phyloP scores from a whole-genome alignment of 2,888 invertebrate genomes.

The Podotricha telesiphe region DNA sequence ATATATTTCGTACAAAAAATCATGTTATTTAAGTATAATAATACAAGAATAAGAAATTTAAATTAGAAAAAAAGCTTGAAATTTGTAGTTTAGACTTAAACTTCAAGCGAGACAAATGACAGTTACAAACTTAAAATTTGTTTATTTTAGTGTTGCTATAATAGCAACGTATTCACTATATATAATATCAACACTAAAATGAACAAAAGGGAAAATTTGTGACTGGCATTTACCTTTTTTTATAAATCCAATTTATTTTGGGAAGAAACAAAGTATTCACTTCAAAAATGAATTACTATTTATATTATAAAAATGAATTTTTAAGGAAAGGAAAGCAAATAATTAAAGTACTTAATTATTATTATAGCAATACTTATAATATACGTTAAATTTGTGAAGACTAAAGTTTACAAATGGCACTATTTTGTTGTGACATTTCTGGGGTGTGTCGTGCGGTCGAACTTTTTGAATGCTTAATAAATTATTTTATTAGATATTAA shows the following conservation, averaged over 20 bases:
- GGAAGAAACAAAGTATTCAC: neutral
- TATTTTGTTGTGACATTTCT: slow-evolving; percentile 17
- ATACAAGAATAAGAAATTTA: neutral
- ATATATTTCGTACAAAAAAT: slow-evolving; percentile 23
- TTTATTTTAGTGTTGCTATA: slow-evolving; percentile 2
- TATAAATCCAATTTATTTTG: neutral
- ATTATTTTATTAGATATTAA: slow-evolving; percentile 4
- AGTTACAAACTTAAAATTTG: neutral
- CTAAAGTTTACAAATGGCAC: neutral
- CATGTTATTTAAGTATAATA: slow-evolving; percentile 17
- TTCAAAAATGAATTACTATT: too few relatives aligned
- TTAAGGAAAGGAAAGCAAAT: too few relatives aligned
- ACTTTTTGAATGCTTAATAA: neutral
- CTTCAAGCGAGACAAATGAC: neutral
- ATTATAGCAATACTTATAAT: neutral
- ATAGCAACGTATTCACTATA: too few relatives aligned
- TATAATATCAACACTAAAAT: too few relatives aligned
- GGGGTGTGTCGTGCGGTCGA: slow-evolving; percentile 16
- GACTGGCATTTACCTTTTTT: too few relatives aligned
- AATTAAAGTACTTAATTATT: neutral
- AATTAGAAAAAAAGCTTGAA: neutral
- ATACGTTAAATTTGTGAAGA: slow-evolving; percentile 13
- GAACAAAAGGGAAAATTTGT: too few relatives aligned
- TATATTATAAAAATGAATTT: too few relatives aligned
- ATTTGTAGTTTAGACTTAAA: neutral